phyloP scores from a whole-genome alignment of 2,888 invertebrate genomes.

The Orchestes rusci region DNA sequence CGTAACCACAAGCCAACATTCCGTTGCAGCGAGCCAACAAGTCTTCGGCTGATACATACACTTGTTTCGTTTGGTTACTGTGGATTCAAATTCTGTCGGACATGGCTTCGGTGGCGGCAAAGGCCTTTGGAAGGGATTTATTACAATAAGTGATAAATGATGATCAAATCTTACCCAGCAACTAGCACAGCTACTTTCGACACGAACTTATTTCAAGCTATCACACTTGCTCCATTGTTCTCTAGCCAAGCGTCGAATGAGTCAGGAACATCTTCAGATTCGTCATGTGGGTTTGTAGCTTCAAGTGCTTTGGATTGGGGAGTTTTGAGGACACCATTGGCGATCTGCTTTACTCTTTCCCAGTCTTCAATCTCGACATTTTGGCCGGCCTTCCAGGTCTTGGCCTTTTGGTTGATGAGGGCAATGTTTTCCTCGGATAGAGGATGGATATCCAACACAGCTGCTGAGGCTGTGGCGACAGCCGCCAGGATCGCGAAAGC shows the following conservation, averaged over 20 bases:
- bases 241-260: conserved; percentile 72
- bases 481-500: too few species aligned
- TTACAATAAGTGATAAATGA: too few species aligned
- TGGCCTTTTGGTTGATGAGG: conserved; percentile 56
- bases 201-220: conserved; percentile 65
- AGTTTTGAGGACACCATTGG: conserved; percentile 19
- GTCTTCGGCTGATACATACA: conserved; percentile 75
- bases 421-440: conserved; percentile 25
- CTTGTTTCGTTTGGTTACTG: conserved; percentile 58
- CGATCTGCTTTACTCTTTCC: conserved; percentile 19
- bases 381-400: conserved; percentile 70
- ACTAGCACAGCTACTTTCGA: conserved; percentile 83
- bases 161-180: conserved; percentile 76
- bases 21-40: conserved; percentile 63
- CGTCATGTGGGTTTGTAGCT: conserved; percentile 11
- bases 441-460: conserved; percentile 19
- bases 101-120: conserved; percentile 82
- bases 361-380: conserved; percentile 55
- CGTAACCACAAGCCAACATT: conserved; percentile 49
- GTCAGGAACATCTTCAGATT: conserved; percentile 50
- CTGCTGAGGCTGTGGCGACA: too few species aligned
- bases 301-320: too few species aligned
- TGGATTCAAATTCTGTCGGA: conserved; percentile 78
- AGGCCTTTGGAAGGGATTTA: conserved; percentile 53
- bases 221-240: conserved; percentile 73